phyloP scores from a whole-genome alignment of 2,797 vertebrate genomes.

The Falco concolor region DNA sequence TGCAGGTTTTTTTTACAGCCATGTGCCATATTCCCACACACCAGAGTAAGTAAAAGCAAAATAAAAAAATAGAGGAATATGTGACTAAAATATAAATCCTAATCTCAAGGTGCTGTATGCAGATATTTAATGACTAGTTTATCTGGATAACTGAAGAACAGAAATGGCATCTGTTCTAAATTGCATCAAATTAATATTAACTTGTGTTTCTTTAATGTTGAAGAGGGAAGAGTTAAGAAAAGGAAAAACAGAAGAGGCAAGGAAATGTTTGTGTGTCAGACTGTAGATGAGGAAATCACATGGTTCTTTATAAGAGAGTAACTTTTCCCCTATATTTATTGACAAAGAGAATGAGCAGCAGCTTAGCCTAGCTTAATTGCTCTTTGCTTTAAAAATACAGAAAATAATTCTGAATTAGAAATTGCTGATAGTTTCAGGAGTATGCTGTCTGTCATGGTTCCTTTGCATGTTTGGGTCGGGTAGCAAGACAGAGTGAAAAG shows the following conservation, averaged over 20 bases:
- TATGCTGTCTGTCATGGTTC: neutral
- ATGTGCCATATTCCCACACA: neutral
- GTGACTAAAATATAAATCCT: constrained; percentile 14
- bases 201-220: neutral
- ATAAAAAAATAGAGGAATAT: neutral
- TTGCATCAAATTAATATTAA: neutral
- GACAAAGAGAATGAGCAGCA: neutral
- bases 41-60: neutral
- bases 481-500: neutral
- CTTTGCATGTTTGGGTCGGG: neutral
- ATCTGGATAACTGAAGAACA: neutral
- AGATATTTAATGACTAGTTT: constrained; percentile 20
- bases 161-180: constrained; percentile 3
- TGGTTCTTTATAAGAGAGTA: neutral
- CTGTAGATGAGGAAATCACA: neutral
- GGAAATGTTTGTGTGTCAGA: neutral
- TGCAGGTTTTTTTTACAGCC: neutral
- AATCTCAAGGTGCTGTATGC: neutral
- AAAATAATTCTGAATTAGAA: neutral
- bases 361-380: neutral
- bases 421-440: neutral
- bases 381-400: neutral
- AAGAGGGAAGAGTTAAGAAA: neutral
- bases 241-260: neutral
- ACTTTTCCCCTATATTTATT: neutral